phyloP scores from a whole-genome alignment of 2,113 vertebrate genomes.

The Paracanthobrama guichenoti region DNA sequence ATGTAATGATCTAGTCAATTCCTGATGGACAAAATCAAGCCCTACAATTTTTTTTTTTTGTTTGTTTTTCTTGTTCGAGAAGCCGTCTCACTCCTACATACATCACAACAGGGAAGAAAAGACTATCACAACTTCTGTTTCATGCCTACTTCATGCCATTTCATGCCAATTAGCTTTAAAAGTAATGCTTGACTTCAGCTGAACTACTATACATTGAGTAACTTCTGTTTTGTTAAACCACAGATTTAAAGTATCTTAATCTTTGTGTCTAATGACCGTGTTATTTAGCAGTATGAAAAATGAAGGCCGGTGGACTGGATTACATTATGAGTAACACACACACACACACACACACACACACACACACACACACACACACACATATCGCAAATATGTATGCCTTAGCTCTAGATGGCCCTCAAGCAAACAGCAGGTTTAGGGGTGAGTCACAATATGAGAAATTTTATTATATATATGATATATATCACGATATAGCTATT shows the following conservation, averaged over 20 bases:
- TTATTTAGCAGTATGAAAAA: slow-evolving; percentile 12
- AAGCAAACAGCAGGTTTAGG: slow-evolving; percentile 19
- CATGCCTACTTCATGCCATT: neutral
- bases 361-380: no score
- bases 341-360: neutral
- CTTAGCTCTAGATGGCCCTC: neutral
- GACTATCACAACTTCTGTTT: no score
- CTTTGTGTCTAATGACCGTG: neutral
- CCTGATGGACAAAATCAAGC: no score
- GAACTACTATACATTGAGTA: neutral
- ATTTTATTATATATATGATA: no score
- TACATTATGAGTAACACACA: neutral
- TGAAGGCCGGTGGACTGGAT: neutral
- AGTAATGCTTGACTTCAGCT: neutral
- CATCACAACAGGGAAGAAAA: no score
- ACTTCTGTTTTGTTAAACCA: neutral
- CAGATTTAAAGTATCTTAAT: neutral
- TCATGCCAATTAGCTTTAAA: neutral
- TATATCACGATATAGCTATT: no score
- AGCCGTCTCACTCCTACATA: no score
- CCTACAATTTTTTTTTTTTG: no score
- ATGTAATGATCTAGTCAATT: no score
- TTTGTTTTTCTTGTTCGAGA: no score
- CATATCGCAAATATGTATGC: no score
- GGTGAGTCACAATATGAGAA: no score